Evolutionary conservation across 2,113 vertebrate species (phyloP).

Genomic region (Oophaga pumilio): DNA sequence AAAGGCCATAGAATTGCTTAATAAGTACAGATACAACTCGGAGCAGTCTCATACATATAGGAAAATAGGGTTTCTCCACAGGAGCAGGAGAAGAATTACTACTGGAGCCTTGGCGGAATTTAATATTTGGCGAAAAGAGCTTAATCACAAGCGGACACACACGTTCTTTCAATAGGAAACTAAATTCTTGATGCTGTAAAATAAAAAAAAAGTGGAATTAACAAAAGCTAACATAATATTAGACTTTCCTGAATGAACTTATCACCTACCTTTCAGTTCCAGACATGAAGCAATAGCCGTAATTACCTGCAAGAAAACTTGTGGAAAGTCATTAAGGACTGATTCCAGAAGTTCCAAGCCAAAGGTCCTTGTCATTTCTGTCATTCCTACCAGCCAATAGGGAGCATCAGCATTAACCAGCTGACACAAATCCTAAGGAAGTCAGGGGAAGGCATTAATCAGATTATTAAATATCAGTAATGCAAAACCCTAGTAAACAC

Average conservation of each 20-base stretch:
- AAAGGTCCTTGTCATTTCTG: constrained; percentile 97
- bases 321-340: constrained; percentile 95
- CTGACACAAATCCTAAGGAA: constrained; percentile 91
- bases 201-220: constrained; percentile 54
- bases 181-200: constrained; percentile 95
- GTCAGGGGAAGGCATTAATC: constrained; percentile 45
- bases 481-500: neutral
- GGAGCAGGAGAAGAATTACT: constrained; percentile 88
- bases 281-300: neutral
- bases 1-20: constrained; percentile 95
- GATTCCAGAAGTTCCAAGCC: constrained; percentile 96
- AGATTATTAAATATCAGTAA: neutral
- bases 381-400: constrained; percentile 98
- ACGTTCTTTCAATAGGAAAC: constrained; percentile 95
- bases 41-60: constrained; percentile 97
- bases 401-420: constrained; percentile 97
- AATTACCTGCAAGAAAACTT: constrained; percentile 90
- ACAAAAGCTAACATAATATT: constrained; percentile 11
- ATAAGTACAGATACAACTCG: constrained; percentile 97
- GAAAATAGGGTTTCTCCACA: constrained; percentile 97
- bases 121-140: constrained; percentile 99
- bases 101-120: constrained; percentile 93
- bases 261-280: neutral
- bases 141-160: constrained; percentile 99
- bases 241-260: neutral